Percentiles rank a stretch among this genome's conserved stretches.
Evolutionary conservation across 2,797 vertebrate genomes (phyloP).

Genomic region (Sebastes umbrosus): DNA sequence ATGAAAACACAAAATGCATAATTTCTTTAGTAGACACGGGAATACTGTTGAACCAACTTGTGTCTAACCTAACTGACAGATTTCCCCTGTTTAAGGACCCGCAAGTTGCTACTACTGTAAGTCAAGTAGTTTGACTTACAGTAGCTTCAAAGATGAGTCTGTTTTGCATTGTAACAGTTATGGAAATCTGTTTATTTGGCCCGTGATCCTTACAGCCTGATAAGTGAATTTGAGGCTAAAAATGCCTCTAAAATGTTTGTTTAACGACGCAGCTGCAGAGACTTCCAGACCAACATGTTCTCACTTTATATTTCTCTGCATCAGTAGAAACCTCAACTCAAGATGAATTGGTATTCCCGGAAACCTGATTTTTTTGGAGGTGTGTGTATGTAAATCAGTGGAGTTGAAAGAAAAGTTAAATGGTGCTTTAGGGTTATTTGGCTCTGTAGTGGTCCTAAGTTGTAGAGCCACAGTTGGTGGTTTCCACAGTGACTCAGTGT

Average conservation of each 20-base stretch:
- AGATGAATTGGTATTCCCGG: background rate
- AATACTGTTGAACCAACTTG: background rate
- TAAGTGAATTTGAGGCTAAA: slow-evolving; percentile 10
- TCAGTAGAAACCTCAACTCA: background rate
- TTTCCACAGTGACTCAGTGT: slow-evolving; percentile 68
- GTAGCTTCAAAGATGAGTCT: background rate
- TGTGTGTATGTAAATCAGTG: background rate
- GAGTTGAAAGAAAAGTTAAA: slow-evolving; percentile 28
- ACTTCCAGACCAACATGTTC: background rate
- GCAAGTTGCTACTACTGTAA: background rate
- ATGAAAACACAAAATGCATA: background rate
- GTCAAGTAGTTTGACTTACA: background rate
- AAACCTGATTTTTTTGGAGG: background rate
- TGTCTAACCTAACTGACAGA: background rate
- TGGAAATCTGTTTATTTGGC: background rate
- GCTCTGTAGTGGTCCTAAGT: slow-evolving; percentile 30
- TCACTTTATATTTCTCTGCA: background rate
- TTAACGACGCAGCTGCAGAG: slow-evolving; percentile 14
- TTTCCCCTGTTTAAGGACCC: background rate
- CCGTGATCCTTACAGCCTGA: background rate
- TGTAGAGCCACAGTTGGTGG: slow-evolving; percentile 45
- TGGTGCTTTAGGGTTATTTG: slow-evolving; percentile 17
- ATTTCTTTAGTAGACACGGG: too few relatives aligned
- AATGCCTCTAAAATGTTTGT: slow-evolving; percentile 36
- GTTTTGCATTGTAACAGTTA: background rate